A percentile compares a stretch with the other conserved stretches of the same genome.
Evolutionary conservation across 2,888 invertebrate species (phyloP).

Genomic region (Mimas tiliae): DNA sequence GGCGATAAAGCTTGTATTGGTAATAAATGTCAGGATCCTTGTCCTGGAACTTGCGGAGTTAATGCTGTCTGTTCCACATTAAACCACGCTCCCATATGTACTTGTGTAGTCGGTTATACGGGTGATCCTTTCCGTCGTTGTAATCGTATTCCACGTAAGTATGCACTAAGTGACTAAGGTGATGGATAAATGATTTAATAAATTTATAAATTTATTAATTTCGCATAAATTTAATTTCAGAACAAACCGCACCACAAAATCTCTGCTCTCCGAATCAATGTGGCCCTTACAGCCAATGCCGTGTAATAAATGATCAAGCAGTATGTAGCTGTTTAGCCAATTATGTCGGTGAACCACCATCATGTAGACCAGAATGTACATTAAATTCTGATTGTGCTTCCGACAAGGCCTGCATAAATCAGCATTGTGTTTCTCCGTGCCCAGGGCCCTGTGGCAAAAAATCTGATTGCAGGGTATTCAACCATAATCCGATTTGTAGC

Average conservation of each 20-base stretch:
- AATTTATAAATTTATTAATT: slow-evolving; percentile 22
- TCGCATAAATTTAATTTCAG: slow-evolving; percentile 57
- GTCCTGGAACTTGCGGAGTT: slow-evolving; percentile 90
- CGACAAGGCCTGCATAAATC: slow-evolving; percentile 87
- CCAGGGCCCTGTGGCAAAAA: slow-evolving; percentile 89
- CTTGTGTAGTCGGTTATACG: slow-evolving; percentile 86
- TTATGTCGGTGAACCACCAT: slow-evolving; percentile 88
- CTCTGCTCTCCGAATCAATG: slow-evolving; percentile 86
- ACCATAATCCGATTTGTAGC: slow-evolving; percentile 89
- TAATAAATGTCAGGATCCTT: slow-evolving; percentile 90
- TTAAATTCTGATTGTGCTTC: slow-evolving; percentile 87
- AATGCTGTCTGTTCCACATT: slow-evolving; percentile 89
- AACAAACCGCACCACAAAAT: slow-evolving; percentile 67
- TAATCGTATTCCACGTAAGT: slow-evolving; percentile 69
- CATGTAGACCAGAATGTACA: slow-evolving; percentile 88
- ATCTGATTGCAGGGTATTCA: slow-evolving; percentile 88
- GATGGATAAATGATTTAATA: slow-evolving; percentile 19
- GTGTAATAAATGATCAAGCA: slow-evolving; percentile 83
- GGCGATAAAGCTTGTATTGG: slow-evolving; percentile 89
- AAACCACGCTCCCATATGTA: slow-evolving; percentile 89
- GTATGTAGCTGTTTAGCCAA: slow-evolving; percentile 89
- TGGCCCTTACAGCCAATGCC: slow-evolving; percentile 86
- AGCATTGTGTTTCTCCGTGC: slow-evolving; percentile 89
- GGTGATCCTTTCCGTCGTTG: slow-evolving; percentile 86
- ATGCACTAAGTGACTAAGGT: slow-evolving; percentile 30